A percentile compares a stretch with the other conserved stretches of the same genome.
These are phyloP conservation scores for Magallana ariakensis DNA, from an alignment of 1,140 invertebrate species.

Conservation along the genomic window DNA sequence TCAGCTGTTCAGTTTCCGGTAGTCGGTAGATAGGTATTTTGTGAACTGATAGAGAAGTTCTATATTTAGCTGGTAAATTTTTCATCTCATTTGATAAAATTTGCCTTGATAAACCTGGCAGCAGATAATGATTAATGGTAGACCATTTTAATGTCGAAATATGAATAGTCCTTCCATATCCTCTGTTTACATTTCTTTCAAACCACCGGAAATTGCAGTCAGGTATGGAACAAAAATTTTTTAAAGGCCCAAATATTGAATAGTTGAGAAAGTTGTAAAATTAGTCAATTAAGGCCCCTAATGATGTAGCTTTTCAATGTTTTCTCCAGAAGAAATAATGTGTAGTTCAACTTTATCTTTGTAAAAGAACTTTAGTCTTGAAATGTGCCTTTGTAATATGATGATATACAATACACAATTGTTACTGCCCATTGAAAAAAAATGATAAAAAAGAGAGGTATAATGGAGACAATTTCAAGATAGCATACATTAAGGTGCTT, in stretches of 20 bases:
- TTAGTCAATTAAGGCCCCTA: neutral
- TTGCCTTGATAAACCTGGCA: constrained; percentile 21
- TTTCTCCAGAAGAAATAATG: neutral
- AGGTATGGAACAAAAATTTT: neutral
- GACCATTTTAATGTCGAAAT: constrained; percentile 28
- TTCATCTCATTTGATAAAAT: constrained; percentile 37
- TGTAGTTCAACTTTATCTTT: neutral
- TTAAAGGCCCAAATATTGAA: constrained; percentile 19
- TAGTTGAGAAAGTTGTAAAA: constrained; percentile 34
- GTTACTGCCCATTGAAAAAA: neutral
- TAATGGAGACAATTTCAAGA: neutral
- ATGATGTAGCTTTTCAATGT: neutral
- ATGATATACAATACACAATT: neutral
- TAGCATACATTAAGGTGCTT: neutral
- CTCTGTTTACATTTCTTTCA: constrained; percentile 20
- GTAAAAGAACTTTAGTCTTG: neutral
- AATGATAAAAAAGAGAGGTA: neutral
- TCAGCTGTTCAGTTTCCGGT: constrained; percentile 31
- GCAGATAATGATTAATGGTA: constrained; percentile 29
- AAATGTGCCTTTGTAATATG: neutral
- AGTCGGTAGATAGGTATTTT: constrained; percentile 36
- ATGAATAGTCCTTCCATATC: constrained; percentile 24
- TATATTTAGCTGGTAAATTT: constrained; percentile 28
- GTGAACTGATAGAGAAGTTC: constrained; percentile 15
- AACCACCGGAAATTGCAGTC: constrained; percentile 26